Conservation (phyloP, 2,797 vertebrate genomes). For the Sebastes taczanowskii region DNA sequence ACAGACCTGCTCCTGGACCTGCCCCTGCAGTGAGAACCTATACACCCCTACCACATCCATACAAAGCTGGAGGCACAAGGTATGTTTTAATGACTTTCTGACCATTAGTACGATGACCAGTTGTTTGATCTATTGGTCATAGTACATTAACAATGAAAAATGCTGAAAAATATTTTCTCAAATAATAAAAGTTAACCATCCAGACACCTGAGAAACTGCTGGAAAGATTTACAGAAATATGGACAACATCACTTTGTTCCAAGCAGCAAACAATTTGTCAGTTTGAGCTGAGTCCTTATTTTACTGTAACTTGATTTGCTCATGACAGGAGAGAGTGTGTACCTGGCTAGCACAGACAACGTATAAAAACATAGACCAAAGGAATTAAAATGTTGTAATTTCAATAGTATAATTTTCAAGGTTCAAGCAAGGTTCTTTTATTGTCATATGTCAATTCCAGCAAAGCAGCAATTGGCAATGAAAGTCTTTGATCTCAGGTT, state of each 20-base stretch:
- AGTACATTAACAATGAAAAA: background rate
- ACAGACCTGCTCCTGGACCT: constrained; percentile 60
- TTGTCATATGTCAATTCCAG: too few species aligned
- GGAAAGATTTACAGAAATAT: background rate
- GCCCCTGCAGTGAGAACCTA: constrained; percentile 41
- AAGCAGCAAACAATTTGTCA: background rate
- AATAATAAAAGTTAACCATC: background rate
- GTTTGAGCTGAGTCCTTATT: background rate
- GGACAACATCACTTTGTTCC: background rate
- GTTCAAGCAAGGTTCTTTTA: too few species aligned
- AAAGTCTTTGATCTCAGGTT: too few species aligned
- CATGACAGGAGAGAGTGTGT: background rate
- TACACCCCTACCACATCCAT: constrained; percentile 66
- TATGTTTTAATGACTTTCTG: constrained; percentile 23
- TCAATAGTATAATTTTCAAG: background rate
- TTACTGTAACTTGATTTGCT: background rate
- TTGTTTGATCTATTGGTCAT: background rate
- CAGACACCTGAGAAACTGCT: background rate
- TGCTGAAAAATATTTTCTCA: background rate
- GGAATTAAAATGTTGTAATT: background rate
- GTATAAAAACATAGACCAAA: background rate
- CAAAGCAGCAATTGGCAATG: too few species aligned
- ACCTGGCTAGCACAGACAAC: background rate
- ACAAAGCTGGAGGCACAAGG: constrained; percentile 70
- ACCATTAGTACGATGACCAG: background rate